Base-by-base conservation (phyloP, 35 echinoderm and acorn worm genomes). In the Holothuria glaberrima region DNA sequence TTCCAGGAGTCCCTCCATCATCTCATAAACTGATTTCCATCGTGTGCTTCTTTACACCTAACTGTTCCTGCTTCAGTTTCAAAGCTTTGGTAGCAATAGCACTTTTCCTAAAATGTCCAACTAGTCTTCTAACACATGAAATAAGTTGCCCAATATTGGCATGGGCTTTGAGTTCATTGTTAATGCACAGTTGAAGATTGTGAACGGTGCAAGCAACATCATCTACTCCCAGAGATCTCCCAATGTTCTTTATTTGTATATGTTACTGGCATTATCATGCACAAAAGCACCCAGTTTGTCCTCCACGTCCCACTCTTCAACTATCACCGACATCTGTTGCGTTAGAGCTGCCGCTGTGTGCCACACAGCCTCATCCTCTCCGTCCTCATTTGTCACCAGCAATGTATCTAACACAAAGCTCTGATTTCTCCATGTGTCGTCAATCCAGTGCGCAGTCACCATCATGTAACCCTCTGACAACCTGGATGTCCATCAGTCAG, bases 181-280 rank as follows among this genome's bases (percentile, higher is more conserved):
- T n/a, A n/a, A n/a, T n/a, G n/a, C n/a, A n/a, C n/a, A n/a, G n/a
- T n/a, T n/a, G n/a, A n/a, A n/a, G n/a, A n/a, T n/a, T n/a, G n/a
- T n/a, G 86, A 24, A 64, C 84, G 20, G 91, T 28, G 38, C 91
- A 92, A 29, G 27, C 45, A 1, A 92, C 60, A n/a, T n/a, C n/a
- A n/a, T n/a, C n/a, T n/a, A n/a, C n/a, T n/a, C n/a, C n/a, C n/a
- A n/a, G n/a, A n/a, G n/a, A n/a, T n/a, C n/a, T n/a, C n/a, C n/a
- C n/a, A n/a, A n/a, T n/a, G n/a, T n/a, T n/a, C n/a, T n/a, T n/a
- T n/a, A n/a, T n/a, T n/a, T n/a, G n/a, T n/a, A 41, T 88, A 79
- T 64, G 57, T 81, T 92, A 61, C 83, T 86, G 68, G 48, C 85
- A 30, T 92, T 92, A 58, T 92, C 91, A 80, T 92, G 91, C 2